Conservation (phyloP, 2,888 invertebrate species). For the Phalangium opilio region DNA sequence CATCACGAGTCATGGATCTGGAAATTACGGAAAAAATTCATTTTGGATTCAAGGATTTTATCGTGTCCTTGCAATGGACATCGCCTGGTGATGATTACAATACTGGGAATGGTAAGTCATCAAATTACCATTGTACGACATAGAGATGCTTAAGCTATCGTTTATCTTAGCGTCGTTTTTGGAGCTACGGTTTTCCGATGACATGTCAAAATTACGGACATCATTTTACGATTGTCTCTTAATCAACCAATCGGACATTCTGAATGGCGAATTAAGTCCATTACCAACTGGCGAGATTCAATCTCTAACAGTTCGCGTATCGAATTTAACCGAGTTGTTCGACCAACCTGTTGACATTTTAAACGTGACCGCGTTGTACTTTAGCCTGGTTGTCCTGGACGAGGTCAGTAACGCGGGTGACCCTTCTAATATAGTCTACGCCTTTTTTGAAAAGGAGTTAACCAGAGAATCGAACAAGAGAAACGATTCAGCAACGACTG, state of each 20-base stretch:
- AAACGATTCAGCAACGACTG: too few species aligned
- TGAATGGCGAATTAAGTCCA: conserved; percentile 5
- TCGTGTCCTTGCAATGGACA: conserved; percentile 22
- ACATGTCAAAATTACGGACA: too few species aligned
- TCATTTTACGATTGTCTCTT: too few species aligned
- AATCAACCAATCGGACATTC: too few species aligned
- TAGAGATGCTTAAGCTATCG: too few species aligned
- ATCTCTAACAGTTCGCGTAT: conserved; percentile 3
- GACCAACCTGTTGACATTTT: conserved; percentile 2
- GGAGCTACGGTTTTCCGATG: too few species aligned
- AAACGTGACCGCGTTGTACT: conserved; percentile 3
- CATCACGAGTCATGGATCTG: conserved; percentile 19
- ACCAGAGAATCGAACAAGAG: too few species aligned
- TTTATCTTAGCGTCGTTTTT: too few species aligned
- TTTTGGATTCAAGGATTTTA: neutral
- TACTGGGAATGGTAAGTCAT: conserved; percentile 9
- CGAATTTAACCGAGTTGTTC: too few species aligned
- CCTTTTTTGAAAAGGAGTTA: too few species aligned
- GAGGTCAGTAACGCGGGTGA: conserved; percentile 3
- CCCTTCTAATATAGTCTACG: neutral
- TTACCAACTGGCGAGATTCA: conserved; percentile 6
- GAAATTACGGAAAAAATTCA: conserved; percentile 6
- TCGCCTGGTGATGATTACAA: conserved; percentile 23
- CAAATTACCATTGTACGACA: too few species aligned
- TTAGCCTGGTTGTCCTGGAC: conserved; percentile 8